These are phyloP conservation scores for Euwallacea fornicatus DNA, from an alignment of 1,140 invertebrate genomes.

Conservation along the genomic window DNA sequence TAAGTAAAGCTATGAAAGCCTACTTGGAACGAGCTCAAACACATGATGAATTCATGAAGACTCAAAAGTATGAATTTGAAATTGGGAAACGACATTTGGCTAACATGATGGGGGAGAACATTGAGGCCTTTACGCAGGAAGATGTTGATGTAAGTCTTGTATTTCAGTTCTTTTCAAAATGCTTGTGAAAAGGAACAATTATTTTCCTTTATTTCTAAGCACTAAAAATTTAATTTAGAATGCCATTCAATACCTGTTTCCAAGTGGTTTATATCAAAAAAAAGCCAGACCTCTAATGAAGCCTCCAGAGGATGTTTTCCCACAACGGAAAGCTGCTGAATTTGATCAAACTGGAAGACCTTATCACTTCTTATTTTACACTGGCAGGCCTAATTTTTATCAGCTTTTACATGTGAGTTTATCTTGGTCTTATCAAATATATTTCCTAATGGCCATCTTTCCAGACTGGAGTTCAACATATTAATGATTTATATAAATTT, in stretches of 20 bases:
- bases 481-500: conserved; percentile 67
- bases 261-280: conserved; percentile 83
- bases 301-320: conserved; percentile 82
- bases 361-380: conserved; percentile 88
- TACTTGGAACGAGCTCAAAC: conserved; percentile 81
- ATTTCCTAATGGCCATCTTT: conserved; percentile 1
- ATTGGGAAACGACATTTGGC: conserved; percentile 93
- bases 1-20: conserved; percentile 84
- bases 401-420: conserved; percentile 76
- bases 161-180: conserved; percentile 31
- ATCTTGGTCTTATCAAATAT: too few relatives aligned
- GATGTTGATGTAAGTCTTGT: conserved; percentile 75
- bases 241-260: conserved; percentile 89
- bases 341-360: conserved; percentile 89
- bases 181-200: neutral
- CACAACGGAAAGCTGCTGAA: conserved; percentile 82
- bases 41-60: conserved; percentile 84
- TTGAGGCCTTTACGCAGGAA: conserved; percentile 81
- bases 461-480: conserved; percentile 64
- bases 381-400: conserved; percentile 80
- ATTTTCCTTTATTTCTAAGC: conserved; percentile 7
- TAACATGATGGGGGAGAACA: conserved; percentile 97
- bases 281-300: conserved; percentile 84
- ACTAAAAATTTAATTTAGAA: conserved; percentile 58
- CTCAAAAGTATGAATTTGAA: conserved; percentile 80